Evolutionary conservation across 2,797 vertebrate genomes (phyloP), one percentile per base, ranked within the genome.

Genomic region (Jordanella pulchra): DNA sequence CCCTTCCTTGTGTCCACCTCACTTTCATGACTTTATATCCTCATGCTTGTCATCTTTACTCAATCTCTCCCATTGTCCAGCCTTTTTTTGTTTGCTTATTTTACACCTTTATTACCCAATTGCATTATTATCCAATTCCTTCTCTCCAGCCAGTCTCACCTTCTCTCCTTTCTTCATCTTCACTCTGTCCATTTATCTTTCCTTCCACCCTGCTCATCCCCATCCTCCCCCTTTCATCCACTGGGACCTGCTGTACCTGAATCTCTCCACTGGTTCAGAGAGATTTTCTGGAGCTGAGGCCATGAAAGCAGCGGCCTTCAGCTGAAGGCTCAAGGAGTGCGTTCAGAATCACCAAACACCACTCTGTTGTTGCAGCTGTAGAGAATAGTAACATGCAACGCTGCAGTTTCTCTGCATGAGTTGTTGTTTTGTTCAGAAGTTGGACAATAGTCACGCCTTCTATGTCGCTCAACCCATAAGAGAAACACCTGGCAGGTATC

Each of bases 241-340:
- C 42, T 10, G 84, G 78, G 88, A 81, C 76, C 27, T 27, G 66
- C 66, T 67, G 65, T 79, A 72, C 82, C 81, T 68, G 69, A 80
- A 83, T 68, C 79, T 82, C 82, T 78, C 71, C 32, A 47, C 78
- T 68, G 70, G 80, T 78, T 81, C 53, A 9, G 48, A 28, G 66
- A 79, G 78, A 84, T 88, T 89, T 89, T 86, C 75, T 86, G 86
- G 80, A 67, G 74, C 77, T 12, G 53, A 79, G 80, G 80, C 86
- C 84, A 56, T 80, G 84, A 88, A 87, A 89, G 77, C 54, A 3
- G 0, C 18, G 53, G 67, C 86, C 83, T 84, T 85, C 71, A 17
- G 71, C 72, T 64, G 68, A 81, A 76, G 76, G 69, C 81, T 82
- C 58, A 72, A 69, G 0, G 79, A 75, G 69, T 81, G 2, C 21